These are phyloP conservation scores for Didymodactylos carnosus DNA, from an alignment of 2,888 invertebrate genomes.

Conservation along the genomic window DNA sequence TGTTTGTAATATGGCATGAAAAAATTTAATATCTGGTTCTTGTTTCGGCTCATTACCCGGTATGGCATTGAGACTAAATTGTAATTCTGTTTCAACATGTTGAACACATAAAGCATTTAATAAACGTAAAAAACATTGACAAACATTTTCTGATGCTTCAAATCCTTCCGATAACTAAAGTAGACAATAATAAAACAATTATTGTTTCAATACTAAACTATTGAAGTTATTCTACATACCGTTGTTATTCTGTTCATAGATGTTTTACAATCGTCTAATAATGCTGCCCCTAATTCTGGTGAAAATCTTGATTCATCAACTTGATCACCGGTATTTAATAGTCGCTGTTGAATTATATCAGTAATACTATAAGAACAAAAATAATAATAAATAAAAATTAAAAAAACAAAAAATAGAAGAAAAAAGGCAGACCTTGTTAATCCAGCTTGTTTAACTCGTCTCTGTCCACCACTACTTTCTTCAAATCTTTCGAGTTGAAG, in stretches of 20 bases:
- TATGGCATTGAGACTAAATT: constrained; percentile 59
- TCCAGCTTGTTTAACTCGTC: constrained; percentile 68
- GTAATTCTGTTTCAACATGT: constrained; percentile 67
- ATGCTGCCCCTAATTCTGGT: constrained; percentile 3
- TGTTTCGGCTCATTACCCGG: constrained; percentile 54
- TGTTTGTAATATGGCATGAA: constrained; percentile 68
- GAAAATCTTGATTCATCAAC: constrained; percentile 10
- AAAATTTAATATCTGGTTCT: constrained; percentile 73
- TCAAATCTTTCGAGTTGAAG: constrained; percentile 64
- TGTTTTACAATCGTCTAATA: constrained; percentile 10
- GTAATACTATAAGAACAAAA: constrained; percentile 3
- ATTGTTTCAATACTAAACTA: too few relatives aligned
- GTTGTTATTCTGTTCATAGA: constrained; percentile 5
- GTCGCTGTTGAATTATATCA: not conserved
- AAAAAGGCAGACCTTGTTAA: constrained; percentile 40
- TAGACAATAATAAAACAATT: not conserved
- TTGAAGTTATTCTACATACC: not conserved
- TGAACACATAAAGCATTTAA: constrained; percentile 76
- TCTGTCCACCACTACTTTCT: constrained; percentile 74
- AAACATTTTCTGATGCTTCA: not conserved
- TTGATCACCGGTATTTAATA: not conserved
- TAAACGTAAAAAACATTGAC: constrained; percentile 33
- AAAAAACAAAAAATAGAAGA: constrained; percentile 37
- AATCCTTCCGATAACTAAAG: not conserved
- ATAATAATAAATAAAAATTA: not conserved